Base-by-base conservation (phyloP, 2,797 vertebrate species). In the Orestias chungarensis region DNA sequence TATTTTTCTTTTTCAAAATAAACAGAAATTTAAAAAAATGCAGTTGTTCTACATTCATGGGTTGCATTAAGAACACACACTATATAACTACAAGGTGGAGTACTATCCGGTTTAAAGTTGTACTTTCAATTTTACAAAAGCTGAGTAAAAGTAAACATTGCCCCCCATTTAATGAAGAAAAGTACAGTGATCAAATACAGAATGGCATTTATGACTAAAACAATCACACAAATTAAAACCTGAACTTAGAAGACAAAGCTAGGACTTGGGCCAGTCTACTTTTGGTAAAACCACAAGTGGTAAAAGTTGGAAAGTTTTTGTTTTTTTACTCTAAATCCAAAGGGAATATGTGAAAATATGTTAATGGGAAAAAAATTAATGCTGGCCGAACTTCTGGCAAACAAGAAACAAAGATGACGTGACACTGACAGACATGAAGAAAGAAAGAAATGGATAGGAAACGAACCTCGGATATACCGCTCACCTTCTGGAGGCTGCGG, bases 401-500 rank as follows among this genome's bases (percentile, higher is more conserved):
- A 81, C 71, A 83, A 76, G 50, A 64, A 78, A 74, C 80, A 65
- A 82, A 78, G 81, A 82, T 65, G 86, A 90, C 86, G 42, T 55
- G 86, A 91, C 90, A 76, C 78, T 82, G 74, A 92, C 85, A 89
- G 78, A 91, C 90, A 91, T 88, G 87, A 92, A 92, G 88, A 93
- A 92, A 94, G 91, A 92, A 92, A 93, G 91, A 92, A 93, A 92
- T 93, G 93, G 91, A 91, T 93, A 91, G 91, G 93, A 92, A 93
- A 94, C 93, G 89, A 94, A 95, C 94, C 93, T 94, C 89, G 92
- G 92, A 95, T 94, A 92, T 94, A 94, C 92, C 94, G 93, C 90
- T 95, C 95, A 93, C 94, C 95, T 94, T 95, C 95, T 83, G 93
- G 94, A 84, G 93, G 95, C 73, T 94, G 94, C 91, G 93, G 93